Evolutionary conservation across 2,888 invertebrate genomes (phyloP).

Genomic region (Rhingia rostrata): DNA sequence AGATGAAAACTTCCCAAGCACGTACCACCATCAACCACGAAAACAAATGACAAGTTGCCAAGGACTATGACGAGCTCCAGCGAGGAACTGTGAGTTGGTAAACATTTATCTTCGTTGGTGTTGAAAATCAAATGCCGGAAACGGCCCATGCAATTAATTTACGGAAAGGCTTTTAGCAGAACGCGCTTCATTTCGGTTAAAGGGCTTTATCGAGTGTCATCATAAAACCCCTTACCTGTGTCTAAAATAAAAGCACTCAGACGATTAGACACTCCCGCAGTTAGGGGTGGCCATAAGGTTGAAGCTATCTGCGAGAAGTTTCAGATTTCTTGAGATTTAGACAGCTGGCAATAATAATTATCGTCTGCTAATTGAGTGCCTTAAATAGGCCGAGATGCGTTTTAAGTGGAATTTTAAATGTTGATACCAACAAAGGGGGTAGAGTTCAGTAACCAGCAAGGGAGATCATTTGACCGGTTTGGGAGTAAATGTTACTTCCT

Average conservation of each 20-base stretch:
- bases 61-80: background rate
- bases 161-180: conserved; percentile 21
- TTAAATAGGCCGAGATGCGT: background rate
- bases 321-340: background rate
- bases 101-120: conserved; percentile 7
- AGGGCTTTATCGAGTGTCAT: conserved; percentile 20
- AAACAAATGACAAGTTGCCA: no score
- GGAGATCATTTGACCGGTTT: no score
- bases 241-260: background rate
- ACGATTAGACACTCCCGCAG: background rate
- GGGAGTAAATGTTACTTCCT: no score
- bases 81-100: conserved; percentile 3
- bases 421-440: background rate
- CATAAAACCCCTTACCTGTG: conserved; percentile 8
- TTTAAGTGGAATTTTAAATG: background rate
- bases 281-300: background rate
- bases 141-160: conserved; percentile 33
- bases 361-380: conserved; percentile 23
- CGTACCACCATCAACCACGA: no score
- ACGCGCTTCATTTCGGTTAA: background rate
- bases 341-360: background rate
- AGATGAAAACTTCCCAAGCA: background rate
- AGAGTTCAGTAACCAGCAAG: background rate
- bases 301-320: background rate
- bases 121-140: conserved; percentile 39